phyloP scores from a whole-genome alignment of 1,140 invertebrate species.

The Lamellibrachia luymesi region DNA sequence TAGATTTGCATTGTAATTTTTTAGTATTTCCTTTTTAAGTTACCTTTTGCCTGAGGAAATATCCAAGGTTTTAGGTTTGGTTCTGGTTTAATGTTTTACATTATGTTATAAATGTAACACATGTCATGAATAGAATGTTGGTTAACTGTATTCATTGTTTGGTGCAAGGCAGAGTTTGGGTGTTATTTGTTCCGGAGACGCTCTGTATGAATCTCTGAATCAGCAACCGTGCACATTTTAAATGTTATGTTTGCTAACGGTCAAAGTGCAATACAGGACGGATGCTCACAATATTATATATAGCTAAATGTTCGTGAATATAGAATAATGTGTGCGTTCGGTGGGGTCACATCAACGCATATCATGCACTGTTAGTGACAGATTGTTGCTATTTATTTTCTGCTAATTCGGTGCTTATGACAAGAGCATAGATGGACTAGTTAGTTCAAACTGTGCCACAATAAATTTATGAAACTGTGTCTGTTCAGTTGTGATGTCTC shows the following conservation, averaged over 20 bases:
- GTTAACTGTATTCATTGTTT: background rate
- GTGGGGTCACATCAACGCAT: background rate
- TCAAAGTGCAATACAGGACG: background rate
- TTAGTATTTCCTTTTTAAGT: background rate
- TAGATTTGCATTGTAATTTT: background rate
- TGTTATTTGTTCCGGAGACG: background rate
- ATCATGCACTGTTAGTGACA: background rate
- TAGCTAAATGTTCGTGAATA: background rate
- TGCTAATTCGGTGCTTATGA: background rate
- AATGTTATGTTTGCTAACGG: background rate
- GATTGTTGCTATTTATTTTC: background rate
- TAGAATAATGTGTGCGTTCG: background rate
- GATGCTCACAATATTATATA: background rate
- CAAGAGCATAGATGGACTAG: background rate
- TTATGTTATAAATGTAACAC: background rate
- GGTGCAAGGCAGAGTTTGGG: background rate
- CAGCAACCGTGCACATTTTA: background rate
- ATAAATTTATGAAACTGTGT: background rate
- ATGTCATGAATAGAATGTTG: background rate
- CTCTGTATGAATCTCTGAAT: background rate
- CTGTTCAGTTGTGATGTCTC: background rate
- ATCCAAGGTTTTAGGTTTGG: background rate
- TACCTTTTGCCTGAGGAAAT: background rate
- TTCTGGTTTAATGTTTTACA: background rate
- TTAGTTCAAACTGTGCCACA: background rate